These are phyloP conservation scores for Myripristis murdjan DNA, from an alignment of 2,797 vertebrate species.

Conservation along the genomic window DNA sequence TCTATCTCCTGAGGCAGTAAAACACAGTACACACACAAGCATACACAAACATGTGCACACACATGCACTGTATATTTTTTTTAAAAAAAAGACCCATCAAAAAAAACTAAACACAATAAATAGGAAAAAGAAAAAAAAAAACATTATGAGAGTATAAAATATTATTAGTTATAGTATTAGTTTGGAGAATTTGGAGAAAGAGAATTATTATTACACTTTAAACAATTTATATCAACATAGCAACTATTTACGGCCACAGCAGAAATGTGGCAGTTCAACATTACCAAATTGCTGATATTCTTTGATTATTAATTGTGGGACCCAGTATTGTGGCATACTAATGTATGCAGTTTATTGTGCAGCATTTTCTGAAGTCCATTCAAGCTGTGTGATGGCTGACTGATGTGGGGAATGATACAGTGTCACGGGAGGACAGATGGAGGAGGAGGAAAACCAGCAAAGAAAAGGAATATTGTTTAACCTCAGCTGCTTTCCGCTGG, in stretches of 20 bases:
- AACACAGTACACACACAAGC: too few species aligned
- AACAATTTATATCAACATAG: background rate
- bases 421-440: slow-evolving; percentile 65
- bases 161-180: too few species aligned
- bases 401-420: slow-evolving; percentile 42
- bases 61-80: too few species aligned
- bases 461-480: slow-evolving; percentile 70
- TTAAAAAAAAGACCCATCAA: too few species aligned
- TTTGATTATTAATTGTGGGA: background rate
- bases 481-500: slow-evolving; percentile 65
- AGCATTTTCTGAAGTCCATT: slow-evolving; percentile 34
- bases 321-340: slow-evolving; percentile 2
- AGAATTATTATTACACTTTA: too few species aligned
- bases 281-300: background rate
- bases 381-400: slow-evolving; percentile 38
- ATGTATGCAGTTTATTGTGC: slow-evolving; percentile 17
- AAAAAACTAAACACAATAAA: too few species aligned
- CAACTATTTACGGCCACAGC: background rate
- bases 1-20: too few species aligned
- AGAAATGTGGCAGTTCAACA: background rate
- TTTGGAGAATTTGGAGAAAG: too few species aligned
- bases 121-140: too few species aligned
- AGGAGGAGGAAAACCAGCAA: slow-evolving; percentile 45
- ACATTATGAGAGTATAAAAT: too few species aligned
- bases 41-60: too few species aligned